Conservation (phyloP, 2,113 vertebrate genomes). For the Hemiscyllium ocellatum region DNA sequence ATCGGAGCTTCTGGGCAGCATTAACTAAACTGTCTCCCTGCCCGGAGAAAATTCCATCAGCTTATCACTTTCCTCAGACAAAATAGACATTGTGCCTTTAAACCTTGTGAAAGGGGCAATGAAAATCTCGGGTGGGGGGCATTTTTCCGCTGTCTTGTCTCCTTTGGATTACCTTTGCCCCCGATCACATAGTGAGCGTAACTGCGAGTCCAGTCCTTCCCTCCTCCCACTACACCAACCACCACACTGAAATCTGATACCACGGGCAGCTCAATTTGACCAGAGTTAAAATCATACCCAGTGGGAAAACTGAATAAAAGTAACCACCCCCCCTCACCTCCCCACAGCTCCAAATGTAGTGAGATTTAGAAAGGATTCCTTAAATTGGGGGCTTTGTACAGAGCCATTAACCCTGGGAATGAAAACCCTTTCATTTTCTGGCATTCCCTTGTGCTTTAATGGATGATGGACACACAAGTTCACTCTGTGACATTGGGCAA, state of each 20-base stretch:
- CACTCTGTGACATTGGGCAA: neutral
- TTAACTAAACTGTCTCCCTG: neutral
- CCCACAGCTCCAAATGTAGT: neutral
- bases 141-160: neutral
- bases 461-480: neutral
- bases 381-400: neutral
- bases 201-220: neutral
- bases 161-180: neutral
- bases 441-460: neutral
- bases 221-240: neutral
- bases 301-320: neutral
- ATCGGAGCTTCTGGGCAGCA: neutral
- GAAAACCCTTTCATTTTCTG: neutral
- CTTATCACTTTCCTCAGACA: neutral
- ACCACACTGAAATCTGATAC: neutral
- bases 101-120: neutral
- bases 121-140: neutral
- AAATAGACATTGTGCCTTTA: neutral
- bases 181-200: neutral
- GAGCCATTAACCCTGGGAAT: neutral
- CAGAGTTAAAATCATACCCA: neutral
- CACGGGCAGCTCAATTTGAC: neutral
- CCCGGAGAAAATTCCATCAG: neutral
- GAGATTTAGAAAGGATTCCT: neutral
- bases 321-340: neutral